Conservation (phyloP, 2,888 invertebrate species). For the Oligia fasciuncula region DNA sequence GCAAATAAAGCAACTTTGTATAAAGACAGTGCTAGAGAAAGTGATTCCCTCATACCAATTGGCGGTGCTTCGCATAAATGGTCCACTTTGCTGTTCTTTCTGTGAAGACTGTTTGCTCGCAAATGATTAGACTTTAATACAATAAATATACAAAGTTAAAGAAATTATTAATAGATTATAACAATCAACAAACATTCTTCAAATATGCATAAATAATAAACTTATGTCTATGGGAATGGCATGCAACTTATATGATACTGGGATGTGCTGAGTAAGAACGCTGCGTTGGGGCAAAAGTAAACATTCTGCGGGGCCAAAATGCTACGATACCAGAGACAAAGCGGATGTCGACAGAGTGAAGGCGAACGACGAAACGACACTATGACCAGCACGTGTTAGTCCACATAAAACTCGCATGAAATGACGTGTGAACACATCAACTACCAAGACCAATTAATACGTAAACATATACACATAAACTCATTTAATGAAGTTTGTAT, state of each 20-base stretch:
- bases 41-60: slow-evolving; percentile 67
- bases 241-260: slow-evolving; percentile 84
- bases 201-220: slow-evolving; percentile 74
- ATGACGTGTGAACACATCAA: slow-evolving; percentile 84
- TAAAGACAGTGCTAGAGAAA: slow-evolving; percentile 55
- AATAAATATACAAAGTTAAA: slow-evolving; percentile 63
- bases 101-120: slow-evolving; percentile 76
- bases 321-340: slow-evolving; percentile 86
- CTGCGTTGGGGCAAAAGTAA: slow-evolving; percentile 81
- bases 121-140: slow-evolving; percentile 58
- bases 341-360: slow-evolving; percentile 84
- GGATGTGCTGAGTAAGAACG: slow-evolving; percentile 83
- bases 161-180: slow-evolving; percentile 66
- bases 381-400: slow-evolving; percentile 84
- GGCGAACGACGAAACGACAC: slow-evolving; percentile 77
- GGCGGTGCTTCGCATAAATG: slow-evolving; percentile 63
- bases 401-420: slow-evolving; percentile 85
- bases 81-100: slow-evolving; percentile 79
- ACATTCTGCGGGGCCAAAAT: slow-evolving; percentile 85
- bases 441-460: slow-evolving; percentile 86
- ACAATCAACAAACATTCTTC: slow-evolving; percentile 67
- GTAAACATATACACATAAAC: slow-evolving; percentile 80
- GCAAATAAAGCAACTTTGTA: slow-evolving; percentile 56
- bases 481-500: slow-evolving; percentile 74
- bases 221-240: slow-evolving; percentile 80